Conservation (phyloP, 2,797 vertebrate species). For the Sphenopsis melanotis region DNA sequence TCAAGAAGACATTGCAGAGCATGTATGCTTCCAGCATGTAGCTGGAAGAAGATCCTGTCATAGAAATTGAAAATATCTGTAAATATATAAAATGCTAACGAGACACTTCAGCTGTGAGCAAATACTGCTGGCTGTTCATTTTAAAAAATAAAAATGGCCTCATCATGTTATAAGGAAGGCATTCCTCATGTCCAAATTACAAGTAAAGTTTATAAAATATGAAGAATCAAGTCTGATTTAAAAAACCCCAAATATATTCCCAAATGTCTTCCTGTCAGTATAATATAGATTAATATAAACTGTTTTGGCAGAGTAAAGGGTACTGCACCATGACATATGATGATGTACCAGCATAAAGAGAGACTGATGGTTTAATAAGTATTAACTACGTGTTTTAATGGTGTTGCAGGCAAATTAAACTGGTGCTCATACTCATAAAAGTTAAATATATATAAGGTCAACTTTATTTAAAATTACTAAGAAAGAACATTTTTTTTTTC, state of each 20-base stretch:
- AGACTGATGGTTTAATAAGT: not conserved
- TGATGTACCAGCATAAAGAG: not conserved
- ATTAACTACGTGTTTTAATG: not conserved
- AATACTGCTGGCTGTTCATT: not conserved
- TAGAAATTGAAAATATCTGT: not conserved
- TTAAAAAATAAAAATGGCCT: not conserved
- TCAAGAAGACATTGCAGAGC: not conserved
- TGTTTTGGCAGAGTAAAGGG: not conserved
- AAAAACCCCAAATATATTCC: not conserved
- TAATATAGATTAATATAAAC: not conserved
- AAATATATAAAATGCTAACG: not conserved
- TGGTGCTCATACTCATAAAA: not conserved
- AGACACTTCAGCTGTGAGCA: not conserved
- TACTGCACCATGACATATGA: not conserved
- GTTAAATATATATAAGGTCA: not conserved
- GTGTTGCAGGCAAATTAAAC: not conserved
- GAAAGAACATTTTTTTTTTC: not conserved
- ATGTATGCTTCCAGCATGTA: not conserved
- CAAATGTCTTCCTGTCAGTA: not conserved
- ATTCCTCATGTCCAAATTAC: not conserved
- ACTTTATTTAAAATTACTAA: not conserved
- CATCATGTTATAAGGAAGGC: not conserved
- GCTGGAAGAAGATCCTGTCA: not conserved
- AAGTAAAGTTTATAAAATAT: not conserved
- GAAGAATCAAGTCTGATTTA: not conserved